phyloP scores from a whole-genome alignment of 2,797 vertebrate genomes.

The Scleropages formosus region DNA sequence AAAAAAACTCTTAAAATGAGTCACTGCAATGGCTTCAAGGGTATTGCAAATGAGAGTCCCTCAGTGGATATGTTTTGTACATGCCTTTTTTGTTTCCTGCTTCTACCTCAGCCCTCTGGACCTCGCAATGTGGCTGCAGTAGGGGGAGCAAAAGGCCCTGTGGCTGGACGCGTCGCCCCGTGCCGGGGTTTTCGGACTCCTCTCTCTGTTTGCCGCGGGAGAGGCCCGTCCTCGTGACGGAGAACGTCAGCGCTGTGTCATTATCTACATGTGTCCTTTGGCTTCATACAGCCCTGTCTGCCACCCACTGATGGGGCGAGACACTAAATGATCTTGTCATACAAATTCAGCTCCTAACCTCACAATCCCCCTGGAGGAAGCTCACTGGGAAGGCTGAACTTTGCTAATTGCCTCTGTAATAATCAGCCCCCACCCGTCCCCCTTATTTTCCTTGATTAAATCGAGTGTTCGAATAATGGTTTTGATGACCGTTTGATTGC shows the following conservation, averaged over 20 bases:
- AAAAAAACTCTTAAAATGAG: conserved; percentile 32
- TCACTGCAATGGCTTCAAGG: conserved; percentile 40
- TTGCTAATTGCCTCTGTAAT: conserved; percentile 50
- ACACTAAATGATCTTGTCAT: conserved; percentile 20
- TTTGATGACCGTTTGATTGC: conserved; percentile 51
- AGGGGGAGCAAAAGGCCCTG: background rate
- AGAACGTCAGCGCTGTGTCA: conserved; percentile 16
- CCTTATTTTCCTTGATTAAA: conserved; percentile 42
- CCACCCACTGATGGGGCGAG: conserved; percentile 7
- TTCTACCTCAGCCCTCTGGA: conserved; percentile 12
- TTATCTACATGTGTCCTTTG: background rate
- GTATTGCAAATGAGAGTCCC: conserved; percentile 28
- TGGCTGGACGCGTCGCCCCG: background rate
- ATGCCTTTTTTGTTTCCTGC: conserved; percentile 25
- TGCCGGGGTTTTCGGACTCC: no score
- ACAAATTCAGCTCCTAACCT: conserved; percentile 41
- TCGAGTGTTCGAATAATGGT: conserved; percentile 46
- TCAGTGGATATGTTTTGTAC: conserved; percentile 24
- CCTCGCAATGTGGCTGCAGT: conserved; percentile 8
- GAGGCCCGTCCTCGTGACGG: conserved; percentile 5
- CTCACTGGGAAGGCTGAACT: conserved; percentile 35
- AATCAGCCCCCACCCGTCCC: conserved; percentile 40
- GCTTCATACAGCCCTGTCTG: background rate
- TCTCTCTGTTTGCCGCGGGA: background rate
- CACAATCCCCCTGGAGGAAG: conserved; percentile 30